Evolutionary conservation across 2,888 invertebrate species (phyloP).

Genomic region (Trachelus troglodyta): DNA sequence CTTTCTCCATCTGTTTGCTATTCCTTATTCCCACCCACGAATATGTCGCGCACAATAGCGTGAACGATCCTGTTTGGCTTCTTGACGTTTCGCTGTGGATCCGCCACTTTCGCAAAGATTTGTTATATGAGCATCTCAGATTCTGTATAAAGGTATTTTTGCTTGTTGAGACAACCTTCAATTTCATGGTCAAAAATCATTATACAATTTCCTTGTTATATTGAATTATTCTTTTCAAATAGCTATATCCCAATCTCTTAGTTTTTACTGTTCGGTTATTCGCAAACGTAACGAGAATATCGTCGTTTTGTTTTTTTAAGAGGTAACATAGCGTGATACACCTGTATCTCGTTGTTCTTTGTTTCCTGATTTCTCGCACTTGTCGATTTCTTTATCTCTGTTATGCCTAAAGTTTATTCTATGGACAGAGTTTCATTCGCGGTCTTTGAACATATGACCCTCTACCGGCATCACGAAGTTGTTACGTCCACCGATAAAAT

Average conservation of each 20-base stretch:
- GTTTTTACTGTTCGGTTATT: not conserved
- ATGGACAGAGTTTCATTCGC: not conserved
- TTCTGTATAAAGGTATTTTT: not conserved
- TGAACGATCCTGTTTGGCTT: conserved; percentile 7
- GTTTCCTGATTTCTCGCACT: not conserved
- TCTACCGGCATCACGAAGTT: not conserved
- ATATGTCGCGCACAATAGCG: conserved; percentile 15
- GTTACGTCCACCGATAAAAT: not conserved
- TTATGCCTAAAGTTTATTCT: not conserved
- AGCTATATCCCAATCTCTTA: not conserved
- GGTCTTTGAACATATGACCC: not conserved
- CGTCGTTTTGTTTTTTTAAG: not conserved
- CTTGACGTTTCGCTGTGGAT: not conserved
- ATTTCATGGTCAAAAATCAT: not conserved
- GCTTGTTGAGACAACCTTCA: not conserved
- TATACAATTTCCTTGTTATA: not conserved
- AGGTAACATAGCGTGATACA: not conserved
- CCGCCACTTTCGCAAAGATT: not conserved
- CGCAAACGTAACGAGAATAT: not conserved
- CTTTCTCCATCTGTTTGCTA: conserved; percentile 8
- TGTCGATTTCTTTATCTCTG: not conserved
- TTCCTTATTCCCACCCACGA: conserved; percentile 11
- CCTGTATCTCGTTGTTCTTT: not conserved
- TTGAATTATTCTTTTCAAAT: not conserved
- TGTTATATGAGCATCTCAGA: not conserved